Conservation (phyloP, 2,113 vertebrate genomes). For the Macaca nemestrina region DNA sequence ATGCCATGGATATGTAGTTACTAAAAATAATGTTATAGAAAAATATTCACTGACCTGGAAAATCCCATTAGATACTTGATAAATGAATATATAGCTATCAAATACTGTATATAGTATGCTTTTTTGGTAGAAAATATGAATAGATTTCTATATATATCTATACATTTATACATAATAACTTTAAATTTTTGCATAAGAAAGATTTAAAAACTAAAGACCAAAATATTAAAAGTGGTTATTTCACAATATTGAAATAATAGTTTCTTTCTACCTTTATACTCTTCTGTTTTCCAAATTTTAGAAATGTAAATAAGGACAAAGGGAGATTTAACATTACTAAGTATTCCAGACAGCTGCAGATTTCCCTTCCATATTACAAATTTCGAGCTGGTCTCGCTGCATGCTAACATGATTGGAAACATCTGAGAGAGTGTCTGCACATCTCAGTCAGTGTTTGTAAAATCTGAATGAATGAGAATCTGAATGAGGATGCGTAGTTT, state of each 20-base stretch:
- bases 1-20: neutral
- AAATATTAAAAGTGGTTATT: neutral
- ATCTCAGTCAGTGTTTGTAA: neutral
- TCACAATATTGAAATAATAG: neutral
- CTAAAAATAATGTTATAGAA: neutral
- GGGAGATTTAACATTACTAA: neutral
- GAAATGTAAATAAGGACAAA: neutral
- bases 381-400: neutral
- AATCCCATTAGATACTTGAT: neutral
- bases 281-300: neutral
- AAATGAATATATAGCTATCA: neutral
- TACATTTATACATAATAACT: neutral
- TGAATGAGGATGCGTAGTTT: neutral
- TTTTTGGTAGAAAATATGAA: neutral
- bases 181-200: neutral
- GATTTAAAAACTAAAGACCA: neutral
- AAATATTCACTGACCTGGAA: neutral
- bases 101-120: neutral
- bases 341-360: neutral
- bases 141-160: neutral
- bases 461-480: neutral
- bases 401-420: neutral
- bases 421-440: conserved; percentile 1
- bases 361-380: neutral
- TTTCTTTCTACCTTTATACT: neutral